Conservation (phyloP, 35 echinoderm and acorn worm species). For the Ophiothrix spiculata region DNA sequence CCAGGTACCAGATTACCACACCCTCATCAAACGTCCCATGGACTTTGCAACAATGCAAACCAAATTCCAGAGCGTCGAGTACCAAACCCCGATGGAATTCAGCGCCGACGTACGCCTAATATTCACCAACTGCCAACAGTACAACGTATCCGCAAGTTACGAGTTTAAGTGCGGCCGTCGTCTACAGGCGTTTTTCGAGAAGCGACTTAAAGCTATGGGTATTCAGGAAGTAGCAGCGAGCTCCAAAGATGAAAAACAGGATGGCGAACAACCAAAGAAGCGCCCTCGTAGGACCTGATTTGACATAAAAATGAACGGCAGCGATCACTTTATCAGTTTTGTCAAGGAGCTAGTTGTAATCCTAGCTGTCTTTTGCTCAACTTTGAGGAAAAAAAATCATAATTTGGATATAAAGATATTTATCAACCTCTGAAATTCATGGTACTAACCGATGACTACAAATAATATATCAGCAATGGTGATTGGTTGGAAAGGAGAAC, state of each 20-base stretch:
- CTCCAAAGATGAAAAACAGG: background rate
- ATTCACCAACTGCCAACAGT: conserved; percentile 99
- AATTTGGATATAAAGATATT: no score
- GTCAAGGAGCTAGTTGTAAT: no score
- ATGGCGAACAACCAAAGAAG: conserved; percentile 9
- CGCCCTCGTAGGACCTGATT: background rate
- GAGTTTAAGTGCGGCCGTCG: conserved; percentile 72
- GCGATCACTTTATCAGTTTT: no score
- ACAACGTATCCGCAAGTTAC: conserved; percentile 69
- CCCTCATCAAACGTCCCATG: conserved; percentile 93
- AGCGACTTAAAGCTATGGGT: conserved; percentile 64
- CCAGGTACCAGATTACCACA: conserved; percentile 92
- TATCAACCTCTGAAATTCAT: no score
- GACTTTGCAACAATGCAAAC: conserved; percentile 85
- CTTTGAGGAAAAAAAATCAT: no score
- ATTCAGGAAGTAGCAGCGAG: background rate
- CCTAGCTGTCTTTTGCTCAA: no score
- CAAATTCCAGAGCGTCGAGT: conserved; percentile 72
- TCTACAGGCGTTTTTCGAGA: conserved; percentile 75
- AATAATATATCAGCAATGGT: no score
- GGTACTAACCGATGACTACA: no score
- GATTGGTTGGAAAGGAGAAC: no score
- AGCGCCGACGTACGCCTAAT: conserved; percentile 76
- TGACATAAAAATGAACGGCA: no score
- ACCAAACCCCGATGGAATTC: conserved; percentile 68